Conservation (phyloP, 2,113 vertebrate genomes). For the Oncorhynchus gorbuscha region DNA sequence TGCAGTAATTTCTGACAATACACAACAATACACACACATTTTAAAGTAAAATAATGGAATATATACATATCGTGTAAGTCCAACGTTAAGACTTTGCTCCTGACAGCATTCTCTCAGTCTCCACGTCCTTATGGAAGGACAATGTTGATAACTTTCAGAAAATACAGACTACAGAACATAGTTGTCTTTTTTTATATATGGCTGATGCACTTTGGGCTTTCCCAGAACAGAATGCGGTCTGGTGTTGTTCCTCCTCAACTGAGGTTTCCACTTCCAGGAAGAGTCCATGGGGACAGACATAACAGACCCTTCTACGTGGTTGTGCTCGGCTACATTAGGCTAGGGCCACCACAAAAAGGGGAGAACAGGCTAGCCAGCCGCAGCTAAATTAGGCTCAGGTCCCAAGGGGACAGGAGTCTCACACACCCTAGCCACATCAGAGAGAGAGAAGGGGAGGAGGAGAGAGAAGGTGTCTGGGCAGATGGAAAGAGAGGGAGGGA, state of each 20-base stretch:
- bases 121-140: no score
- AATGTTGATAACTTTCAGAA: neutral
- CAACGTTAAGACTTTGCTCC: no score
- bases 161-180: neutral
- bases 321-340: slow-evolving; percentile 16
- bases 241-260: slow-evolving; percentile 23
- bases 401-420: neutral
- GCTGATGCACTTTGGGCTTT: slow-evolving; percentile 3
- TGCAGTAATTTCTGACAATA: no score
- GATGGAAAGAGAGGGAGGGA: neutral
- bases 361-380: neutral
- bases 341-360: slow-evolving; percentile 3
- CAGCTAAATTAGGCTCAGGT: neutral
- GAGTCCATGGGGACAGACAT: slow-evolving; percentile 39
- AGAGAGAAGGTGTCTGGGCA: neutral
- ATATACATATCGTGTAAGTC: no score
- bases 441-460: neutral
- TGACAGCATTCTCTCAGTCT: no score
- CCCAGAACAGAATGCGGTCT: slow-evolving; percentile 6
- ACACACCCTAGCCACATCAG: slow-evolving; percentile 9
- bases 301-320: slow-evolving; percentile 19
- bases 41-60: no score
- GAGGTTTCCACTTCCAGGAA: slow-evolving; percentile 52
- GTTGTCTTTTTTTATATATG: no score
- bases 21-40: no score